Evolutionary conservation across 2,797 vertebrate genomes (phyloP).

Genomic region (Aselliscus stoliczkanus): DNA sequence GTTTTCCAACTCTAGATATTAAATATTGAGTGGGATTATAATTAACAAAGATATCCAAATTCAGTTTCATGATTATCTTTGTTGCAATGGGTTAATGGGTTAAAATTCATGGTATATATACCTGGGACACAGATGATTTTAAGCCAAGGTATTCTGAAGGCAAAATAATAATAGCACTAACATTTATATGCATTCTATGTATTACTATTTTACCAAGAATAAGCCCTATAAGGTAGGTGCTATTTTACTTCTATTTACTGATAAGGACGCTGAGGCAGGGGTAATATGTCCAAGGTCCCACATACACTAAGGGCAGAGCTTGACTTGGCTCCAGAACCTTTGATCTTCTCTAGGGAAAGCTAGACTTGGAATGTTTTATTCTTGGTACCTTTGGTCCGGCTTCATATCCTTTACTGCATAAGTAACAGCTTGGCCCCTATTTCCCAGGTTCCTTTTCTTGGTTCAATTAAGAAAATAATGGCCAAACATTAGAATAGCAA

Average conservation of each 20-base stretch:
- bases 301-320: background rate
- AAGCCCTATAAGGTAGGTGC: background rate
- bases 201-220: background rate
- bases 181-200: background rate
- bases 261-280: background rate
- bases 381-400: background rate
- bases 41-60: background rate
- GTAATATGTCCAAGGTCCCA: background rate
- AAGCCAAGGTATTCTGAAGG: slow-evolving; percentile 6
- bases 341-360: background rate
- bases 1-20: slow-evolving; percentile 61
- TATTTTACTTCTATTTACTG: background rate
- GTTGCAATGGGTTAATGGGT: background rate
- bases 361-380: background rate
- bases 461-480: slow-evolving; percentile 48
- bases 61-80: background rate
- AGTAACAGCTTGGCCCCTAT: background rate
- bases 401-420: background rate
- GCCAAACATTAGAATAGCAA: background rate
- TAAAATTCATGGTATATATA: background rate
- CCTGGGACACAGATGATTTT: background rate
- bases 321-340: background rate
- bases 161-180: background rate
- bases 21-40: background rate
- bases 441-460: background rate